Percentiles rank a stretch among this genome's conserved stretches.
Conservation (phyloP, 1,140 invertebrate species). For the Polypedilum vanderplanki region DNA sequence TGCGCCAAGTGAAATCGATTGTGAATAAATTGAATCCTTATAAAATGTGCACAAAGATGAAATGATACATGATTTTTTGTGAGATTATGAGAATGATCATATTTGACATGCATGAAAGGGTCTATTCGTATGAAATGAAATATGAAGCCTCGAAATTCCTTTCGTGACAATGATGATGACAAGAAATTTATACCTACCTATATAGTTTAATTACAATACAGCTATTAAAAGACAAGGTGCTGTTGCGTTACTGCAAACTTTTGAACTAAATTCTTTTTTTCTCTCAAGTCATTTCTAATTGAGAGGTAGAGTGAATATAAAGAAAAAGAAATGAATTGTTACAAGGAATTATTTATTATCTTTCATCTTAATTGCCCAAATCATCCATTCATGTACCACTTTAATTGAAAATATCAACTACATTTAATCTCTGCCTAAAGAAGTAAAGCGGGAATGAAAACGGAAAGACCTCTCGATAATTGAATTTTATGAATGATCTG, state of each 20-base stretch:
- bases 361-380: constrained; percentile 2
- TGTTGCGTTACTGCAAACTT: too few species aligned
- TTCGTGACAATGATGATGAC: too few species aligned
- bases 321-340: too few species aligned
- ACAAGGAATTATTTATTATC: neutral
- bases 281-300: too few species aligned
- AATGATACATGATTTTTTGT: constrained; percentile 19
- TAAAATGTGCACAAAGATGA: constrained; percentile 5
- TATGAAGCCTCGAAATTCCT: neutral
- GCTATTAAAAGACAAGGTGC: too few species aligned
- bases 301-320: too few species aligned
- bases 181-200: too few species aligned
- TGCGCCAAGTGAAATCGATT: constrained; percentile 20
- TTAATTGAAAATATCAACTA: constrained; percentile 8
- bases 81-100: constrained; percentile 9
- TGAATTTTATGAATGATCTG: constrained; percentile 20
- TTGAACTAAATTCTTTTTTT: too few species aligned
- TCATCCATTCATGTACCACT: constrained; percentile 17
- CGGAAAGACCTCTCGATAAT: constrained; percentile 2
- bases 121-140: neutral
- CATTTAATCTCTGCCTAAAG: neutral
- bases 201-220: too few species aligned
- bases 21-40: constrained; percentile 23
- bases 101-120: constrained; percentile 10
- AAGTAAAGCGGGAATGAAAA: neutral